Percentiles rank a stretch among this genome's conserved stretches.
Evolutionary conservation across 2,888 invertebrate species (phyloP).

Genomic region (Leucophora obtusa): DNA sequence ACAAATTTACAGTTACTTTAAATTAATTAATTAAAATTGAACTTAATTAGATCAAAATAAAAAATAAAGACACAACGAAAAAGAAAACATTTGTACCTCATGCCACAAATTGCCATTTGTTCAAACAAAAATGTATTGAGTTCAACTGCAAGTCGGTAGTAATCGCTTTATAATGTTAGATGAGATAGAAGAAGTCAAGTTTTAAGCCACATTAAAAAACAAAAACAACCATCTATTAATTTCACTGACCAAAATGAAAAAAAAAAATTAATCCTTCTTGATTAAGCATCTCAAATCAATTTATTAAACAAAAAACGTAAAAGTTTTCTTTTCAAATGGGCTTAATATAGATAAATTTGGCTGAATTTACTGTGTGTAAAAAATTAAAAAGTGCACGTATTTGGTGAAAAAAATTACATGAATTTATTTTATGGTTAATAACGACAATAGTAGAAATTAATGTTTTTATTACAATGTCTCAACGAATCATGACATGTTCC

Average conservation of each 20-base stretch:
- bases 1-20: constrained; percentile 76
- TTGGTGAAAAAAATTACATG: constrained; percentile 23
- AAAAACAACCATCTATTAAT: constrained; percentile 32
- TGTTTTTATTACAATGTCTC: neutral
- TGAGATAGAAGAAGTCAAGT: neutral
- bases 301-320: constrained; percentile 37
- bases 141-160: neutral
- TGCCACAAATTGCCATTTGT: constrained; percentile 11
- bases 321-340: constrained; percentile 12
- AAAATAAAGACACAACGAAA: neutral
- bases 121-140: constrained; percentile 15
- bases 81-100: constrained; percentile 10
- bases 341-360: neutral
- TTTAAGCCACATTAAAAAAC: neutral
- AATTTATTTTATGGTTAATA: neutral
- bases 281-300: constrained; percentile 32
- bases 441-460: neutral
- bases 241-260: constrained; percentile 3
- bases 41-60: constrained; percentile 57
- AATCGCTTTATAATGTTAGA: constrained; percentile 30
- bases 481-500: too few species aligned
- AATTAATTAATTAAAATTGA: constrained; percentile 75
- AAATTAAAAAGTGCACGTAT: constrained; percentile 40
- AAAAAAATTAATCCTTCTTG: constrained; percentile 6
- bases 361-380: neutral